Conservation (phyloP, 2,888 invertebrate species). For the Cheilosia impressa region DNA sequence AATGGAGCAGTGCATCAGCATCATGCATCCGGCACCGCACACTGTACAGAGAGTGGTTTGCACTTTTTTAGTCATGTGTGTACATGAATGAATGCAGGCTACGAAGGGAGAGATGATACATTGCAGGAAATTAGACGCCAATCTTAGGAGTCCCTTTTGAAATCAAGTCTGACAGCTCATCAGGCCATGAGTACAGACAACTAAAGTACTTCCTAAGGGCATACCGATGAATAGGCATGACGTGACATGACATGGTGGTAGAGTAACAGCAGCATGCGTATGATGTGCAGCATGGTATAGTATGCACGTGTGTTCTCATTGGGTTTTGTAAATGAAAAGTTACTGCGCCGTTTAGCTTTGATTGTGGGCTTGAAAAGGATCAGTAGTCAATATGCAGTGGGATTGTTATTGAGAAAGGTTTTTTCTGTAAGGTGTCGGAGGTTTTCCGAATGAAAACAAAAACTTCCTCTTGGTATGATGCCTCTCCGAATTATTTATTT, state of each 20-base stretch:
- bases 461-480: too few relatives aligned
- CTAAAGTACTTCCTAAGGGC: slow-evolving; percentile 29
- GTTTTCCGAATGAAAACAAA: too few relatives aligned
- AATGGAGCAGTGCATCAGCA: slow-evolving; percentile 32
- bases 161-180: slow-evolving; percentile 28
- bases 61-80: slow-evolving; percentile 13
- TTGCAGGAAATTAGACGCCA: slow-evolving; percentile 65
- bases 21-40: slow-evolving; percentile 21
- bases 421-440: too few relatives aligned
- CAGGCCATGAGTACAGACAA: slow-evolving; percentile 6
- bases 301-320: neutral
- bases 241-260: neutral
- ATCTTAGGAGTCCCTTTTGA: slow-evolving; percentile 27
- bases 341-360: neutral
- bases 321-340: neutral
- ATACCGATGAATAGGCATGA: slow-evolving; percentile 20
- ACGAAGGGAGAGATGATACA: slow-evolving; percentile 17
- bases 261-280: slow-evolving; percentile 13
- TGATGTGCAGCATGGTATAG: neutral
- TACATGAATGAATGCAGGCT: neutral
- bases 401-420: too few relatives aligned
- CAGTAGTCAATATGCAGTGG: too few relatives aligned
- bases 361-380: too few relatives aligned
- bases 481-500: too few relatives aligned
- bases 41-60: slow-evolving; percentile 8